These are phyloP conservation scores for Passer domesticus DNA, from an alignment of 2,113 vertebrate genomes.

Conservation along the genomic window DNA sequence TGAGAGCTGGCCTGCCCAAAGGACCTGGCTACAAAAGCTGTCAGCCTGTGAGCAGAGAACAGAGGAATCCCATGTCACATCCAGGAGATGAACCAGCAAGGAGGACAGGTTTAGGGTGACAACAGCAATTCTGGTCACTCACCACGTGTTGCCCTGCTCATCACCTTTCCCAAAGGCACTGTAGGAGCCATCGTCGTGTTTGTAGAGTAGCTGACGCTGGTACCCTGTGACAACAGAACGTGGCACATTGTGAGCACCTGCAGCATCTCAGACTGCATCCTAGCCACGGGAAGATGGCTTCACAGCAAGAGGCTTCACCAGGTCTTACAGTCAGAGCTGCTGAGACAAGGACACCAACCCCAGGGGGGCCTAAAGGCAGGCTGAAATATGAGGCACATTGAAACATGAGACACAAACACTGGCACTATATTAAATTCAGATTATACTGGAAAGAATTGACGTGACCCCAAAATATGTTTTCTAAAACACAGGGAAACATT, in stretches of 20 bases:
- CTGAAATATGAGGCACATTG: background rate
- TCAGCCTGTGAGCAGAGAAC: constrained; percentile 72
- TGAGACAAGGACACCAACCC: background rate
- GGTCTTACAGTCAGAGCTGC: background rate
- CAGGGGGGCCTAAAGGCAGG: background rate
- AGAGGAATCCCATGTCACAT: background rate
- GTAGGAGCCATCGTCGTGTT: constrained; percentile 71
- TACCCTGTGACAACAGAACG: constrained; percentile 70
- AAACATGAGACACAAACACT: background rate
- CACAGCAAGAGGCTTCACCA: background rate
- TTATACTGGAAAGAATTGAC: background rate
- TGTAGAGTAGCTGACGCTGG: constrained; percentile 83
- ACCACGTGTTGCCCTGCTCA: constrained; percentile 80
- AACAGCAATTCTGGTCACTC: background rate
- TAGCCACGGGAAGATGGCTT: background rate
- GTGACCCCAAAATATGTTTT: background rate
- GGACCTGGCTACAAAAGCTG: constrained; percentile 78
- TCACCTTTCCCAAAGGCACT: constrained; percentile 79
- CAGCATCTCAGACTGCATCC: background rate
- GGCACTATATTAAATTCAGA: background rate
- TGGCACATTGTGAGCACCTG: background rate
- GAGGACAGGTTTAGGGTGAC: background rate
- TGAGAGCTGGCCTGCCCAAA: constrained; percentile 73
- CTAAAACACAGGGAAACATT: background rate
- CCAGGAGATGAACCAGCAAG: background rate